These are phyloP conservation scores for Amphimedon queenslandica DNA, from an alignment of 37 sponge, comb jelly and placozoan genomes.

Conservation along the genomic window DNA sequence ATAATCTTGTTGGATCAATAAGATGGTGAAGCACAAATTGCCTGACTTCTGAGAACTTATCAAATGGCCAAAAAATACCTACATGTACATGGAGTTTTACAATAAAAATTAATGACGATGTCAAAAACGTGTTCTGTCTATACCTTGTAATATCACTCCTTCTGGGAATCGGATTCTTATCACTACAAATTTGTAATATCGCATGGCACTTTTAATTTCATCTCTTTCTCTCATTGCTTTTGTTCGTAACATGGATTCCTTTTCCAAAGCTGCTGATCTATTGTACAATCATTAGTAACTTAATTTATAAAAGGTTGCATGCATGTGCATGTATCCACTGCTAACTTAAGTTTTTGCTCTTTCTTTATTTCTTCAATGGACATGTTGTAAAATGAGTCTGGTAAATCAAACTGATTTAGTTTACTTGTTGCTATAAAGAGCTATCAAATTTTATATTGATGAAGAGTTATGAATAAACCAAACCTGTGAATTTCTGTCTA, in stretches of 20 bases:
- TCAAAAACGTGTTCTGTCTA: not conserved
- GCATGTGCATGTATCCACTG: constrained; percentile 13
- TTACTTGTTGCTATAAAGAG: constrained; percentile 32
- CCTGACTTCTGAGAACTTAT: constrained; percentile 51
- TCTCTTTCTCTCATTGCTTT: constrained; percentile 76
- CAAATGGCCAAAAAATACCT: constrained; percentile 72
- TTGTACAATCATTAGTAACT: not conserved
- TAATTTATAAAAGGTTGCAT: not conserved
- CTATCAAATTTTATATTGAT: not conserved
- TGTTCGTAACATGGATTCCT: constrained; percentile 46
- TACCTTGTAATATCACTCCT: constrained; percentile 62
- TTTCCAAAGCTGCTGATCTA: constrained; percentile 53
- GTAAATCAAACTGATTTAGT: constrained; percentile 52
- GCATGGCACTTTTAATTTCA: constrained; percentile 38
- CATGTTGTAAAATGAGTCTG: constrained; percentile 44
- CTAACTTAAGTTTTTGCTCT: constrained; percentile 64
- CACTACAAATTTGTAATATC: constrained; percentile 59
- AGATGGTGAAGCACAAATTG: constrained; percentile 34
- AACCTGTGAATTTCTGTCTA: constrained; percentile 62
- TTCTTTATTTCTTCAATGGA: constrained; percentile 62
- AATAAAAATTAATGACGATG: not conserved
- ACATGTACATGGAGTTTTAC: not conserved
- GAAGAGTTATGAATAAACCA: not conserved
- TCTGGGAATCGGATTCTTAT: constrained; percentile 68
- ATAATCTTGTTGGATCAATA: constrained; percentile 9